Evolutionary conservation across 2,888 invertebrate genomes (phyloP), one percentile per base, ranked within the genome.

Genomic region (Deilephila elpenor): DNA sequence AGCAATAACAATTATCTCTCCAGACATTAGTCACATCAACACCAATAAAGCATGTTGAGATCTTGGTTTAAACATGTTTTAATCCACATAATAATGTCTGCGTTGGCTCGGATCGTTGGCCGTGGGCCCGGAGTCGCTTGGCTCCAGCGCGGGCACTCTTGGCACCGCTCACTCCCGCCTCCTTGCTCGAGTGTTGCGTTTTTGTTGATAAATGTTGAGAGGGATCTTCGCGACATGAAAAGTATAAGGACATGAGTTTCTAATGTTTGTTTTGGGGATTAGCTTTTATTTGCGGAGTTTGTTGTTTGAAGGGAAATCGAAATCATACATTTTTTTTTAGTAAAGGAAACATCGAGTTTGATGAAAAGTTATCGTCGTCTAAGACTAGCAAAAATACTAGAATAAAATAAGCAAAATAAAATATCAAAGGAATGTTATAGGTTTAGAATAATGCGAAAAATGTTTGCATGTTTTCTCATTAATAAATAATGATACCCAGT

Each of bases 51-150:
- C 67, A 67, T 51, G 60, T 60, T 60, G 64, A 64, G 51, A 51
- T 67, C 34, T 62, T 25, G 20, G 25, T 67, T 67, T 67, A 67
- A 67, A 67, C 37, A 62, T 67, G 67, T 67, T 60, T 60, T 60
- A 67, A 67, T 67, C 67, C 67, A 51, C 67, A 67, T 51, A 67
- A 67, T 67, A 25, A 51, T 56, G 44, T 20, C 20, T 20, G 20
- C 19, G 44, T 64, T 64, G 64, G 64, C 64, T 19, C 64, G n/a
- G 20, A 34, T 37, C 8, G 37, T 17, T 51, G 67, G 67, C 44
- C 14, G 44, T 25, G 17, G 44, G 67, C 44, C 34, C 25, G 20
- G 20, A 5, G 5, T 64, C 20, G 37, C 11, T 20, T 44, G 14
- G 67, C n/a, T 25, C 25, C 17, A 7, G 14, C 29, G 5, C 60